Percentiles rank a stretch among this genome's conserved stretches.
phyloP scores from a whole-genome alignment of 2,888 invertebrate species.

The Gari tellinella region DNA sequence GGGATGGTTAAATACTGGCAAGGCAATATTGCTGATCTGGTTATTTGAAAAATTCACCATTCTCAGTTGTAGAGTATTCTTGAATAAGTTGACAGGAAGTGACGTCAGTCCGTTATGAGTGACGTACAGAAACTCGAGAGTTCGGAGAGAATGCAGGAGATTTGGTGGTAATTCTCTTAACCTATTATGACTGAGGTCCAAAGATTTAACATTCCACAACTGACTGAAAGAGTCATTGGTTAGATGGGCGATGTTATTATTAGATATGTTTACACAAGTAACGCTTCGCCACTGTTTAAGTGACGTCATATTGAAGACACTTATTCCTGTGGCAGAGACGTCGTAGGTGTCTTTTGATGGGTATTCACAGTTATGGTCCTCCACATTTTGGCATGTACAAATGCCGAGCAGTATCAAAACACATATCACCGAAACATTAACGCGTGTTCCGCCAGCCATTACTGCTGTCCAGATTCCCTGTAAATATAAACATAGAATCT shows the following conservation, averaged over 20 bases:
- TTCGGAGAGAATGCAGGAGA: slow-evolving; percentile 8
- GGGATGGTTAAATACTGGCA: slow-evolving; percentile 32
- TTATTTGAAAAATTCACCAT: slow-evolving; percentile 27
- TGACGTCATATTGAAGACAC: no score
- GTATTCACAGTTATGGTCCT: no score
- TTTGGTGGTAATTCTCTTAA: slow-evolving; percentile 4
- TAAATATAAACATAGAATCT: no score
- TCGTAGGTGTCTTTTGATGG: no score
- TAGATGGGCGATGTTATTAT: slow-evolving; percentile 21
- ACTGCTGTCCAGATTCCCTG: no score
- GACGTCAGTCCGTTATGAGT: slow-evolving; percentile 23
- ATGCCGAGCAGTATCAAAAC: no score
- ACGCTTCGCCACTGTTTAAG: background rate
- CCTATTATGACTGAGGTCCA: slow-evolving; percentile 31
- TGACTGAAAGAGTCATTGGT: slow-evolving; percentile 23
- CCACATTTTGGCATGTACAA: no score
- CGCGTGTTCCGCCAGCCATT: no score
- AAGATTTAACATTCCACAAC: slow-evolving; percentile 20
- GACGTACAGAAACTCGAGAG: slow-evolving; percentile 15
- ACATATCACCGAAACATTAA: no score
- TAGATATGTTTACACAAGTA: slow-evolving; percentile 16
- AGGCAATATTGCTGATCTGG: slow-evolving; percentile 23
- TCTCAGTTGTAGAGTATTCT: slow-evolving; percentile 10
- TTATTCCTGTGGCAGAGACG: no score
- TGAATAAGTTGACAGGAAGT: slow-evolving; percentile 27